Evolutionary conservation across 2,888 invertebrate species (phyloP).

Genomic region (Eueremaeus valkanovi): DNA sequence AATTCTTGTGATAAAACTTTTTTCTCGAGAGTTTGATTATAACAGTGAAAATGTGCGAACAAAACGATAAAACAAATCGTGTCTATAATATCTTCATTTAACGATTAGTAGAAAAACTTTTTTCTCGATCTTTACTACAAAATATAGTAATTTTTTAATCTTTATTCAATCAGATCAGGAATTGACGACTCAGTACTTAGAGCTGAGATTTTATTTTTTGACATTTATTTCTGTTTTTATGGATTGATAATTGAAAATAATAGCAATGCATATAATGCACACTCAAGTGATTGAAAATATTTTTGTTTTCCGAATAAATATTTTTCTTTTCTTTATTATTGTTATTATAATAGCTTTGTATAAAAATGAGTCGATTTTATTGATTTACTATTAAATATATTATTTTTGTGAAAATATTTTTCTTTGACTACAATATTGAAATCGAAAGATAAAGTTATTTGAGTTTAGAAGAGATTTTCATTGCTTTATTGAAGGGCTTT

Average conservation of each 20-base stretch:
- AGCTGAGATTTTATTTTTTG: too few species aligned
- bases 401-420: too few species aligned
- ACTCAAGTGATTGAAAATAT: too few species aligned
- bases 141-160: neutral
- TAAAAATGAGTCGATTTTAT: too few species aligned
- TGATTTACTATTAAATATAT: too few species aligned
- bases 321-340: too few species aligned
- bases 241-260: too few species aligned
- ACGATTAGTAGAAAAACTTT: neutral
- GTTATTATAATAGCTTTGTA: too few species aligned
- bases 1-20: slow-evolving; percentile 21
- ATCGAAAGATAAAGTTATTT: slow-evolving; percentile 9
- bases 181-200: neutral
- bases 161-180: neutral
- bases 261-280: too few species aligned
- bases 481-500: slow-evolving; percentile 21
- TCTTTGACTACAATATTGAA: neutral
- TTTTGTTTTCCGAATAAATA: too few species aligned
- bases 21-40: slow-evolving; percentile 15
- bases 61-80: slow-evolving; percentile 34
- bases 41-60: slow-evolving; percentile 23
- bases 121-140: neutral
- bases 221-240: too few species aligned
- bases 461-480: neutral
- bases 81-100: slow-evolving; percentile 2